Evolutionary conservation across 2,888 invertebrate genomes (phyloP).

Genomic region (Dryobota labecula): DNA sequence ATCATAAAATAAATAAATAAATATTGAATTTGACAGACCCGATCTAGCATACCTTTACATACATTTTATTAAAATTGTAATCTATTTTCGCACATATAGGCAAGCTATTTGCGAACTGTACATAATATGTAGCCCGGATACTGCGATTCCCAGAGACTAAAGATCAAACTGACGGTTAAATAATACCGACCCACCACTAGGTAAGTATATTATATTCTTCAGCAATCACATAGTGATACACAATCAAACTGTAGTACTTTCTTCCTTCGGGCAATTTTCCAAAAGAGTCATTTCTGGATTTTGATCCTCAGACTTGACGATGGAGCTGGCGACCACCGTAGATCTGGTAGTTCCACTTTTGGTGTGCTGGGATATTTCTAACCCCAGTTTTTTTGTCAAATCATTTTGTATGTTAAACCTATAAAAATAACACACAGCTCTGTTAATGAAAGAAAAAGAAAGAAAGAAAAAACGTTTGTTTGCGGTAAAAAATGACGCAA

Average conservation of each 20-base stretch:
- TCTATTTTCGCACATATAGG: no score
- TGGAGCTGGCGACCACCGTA: not conserved
- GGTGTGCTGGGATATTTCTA: not conserved
- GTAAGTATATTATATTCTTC: no score
- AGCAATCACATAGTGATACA: not conserved
- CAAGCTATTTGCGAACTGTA: no score
- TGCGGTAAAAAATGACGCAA: no score
- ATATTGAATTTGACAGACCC: no score
- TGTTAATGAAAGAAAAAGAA: no score
- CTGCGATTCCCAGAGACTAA: not conserved
- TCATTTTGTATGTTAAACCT: conserved; percentile 27
- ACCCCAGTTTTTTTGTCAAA: not conserved
- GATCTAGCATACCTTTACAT: no score
- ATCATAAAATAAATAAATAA: no score
- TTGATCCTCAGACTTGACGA: not conserved
- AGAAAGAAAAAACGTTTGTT: no score
- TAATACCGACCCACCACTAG: no score
- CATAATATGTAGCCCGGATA: no score
- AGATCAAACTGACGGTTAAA: not conserved
- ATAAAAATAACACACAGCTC: not conserved
- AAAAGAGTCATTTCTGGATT: not conserved
- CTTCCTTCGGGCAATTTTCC: not conserved
- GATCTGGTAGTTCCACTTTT: not conserved
- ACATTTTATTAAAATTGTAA: no score
- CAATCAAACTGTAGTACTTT: not conserved